Conservation (phyloP, 2,113 vertebrate species). For the Silurus asotus region DNA sequence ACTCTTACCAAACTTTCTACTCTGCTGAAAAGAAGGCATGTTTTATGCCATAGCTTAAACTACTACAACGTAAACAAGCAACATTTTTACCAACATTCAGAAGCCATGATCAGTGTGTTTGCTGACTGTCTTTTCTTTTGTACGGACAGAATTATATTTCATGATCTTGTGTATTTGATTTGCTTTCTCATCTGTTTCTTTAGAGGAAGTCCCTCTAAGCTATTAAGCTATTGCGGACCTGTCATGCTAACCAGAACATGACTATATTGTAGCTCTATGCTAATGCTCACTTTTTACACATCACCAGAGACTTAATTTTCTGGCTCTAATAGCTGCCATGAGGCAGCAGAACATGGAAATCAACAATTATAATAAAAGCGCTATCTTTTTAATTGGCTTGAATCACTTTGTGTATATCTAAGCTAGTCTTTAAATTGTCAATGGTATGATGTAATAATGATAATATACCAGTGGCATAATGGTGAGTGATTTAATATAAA, state of each 20-base stretch:
- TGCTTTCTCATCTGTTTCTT: conserved; percentile 25
- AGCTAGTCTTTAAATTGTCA: not conserved
- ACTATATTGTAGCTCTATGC: not conserved
- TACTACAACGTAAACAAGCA: conserved; percentile 38
- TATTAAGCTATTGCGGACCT: conserved; percentile 14
- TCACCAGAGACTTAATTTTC: not conserved
- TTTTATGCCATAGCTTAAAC: conserved; percentile 24
- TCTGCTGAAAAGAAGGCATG: not conserved
- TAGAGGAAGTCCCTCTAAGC: conserved; percentile 22
- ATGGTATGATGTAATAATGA: not conserved
- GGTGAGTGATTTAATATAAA: not conserved
- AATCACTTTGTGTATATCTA: not conserved
- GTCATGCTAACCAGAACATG: conserved; percentile 7
- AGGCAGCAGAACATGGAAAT: not conserved
- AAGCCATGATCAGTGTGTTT: not conserved
- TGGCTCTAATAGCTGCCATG: not conserved
- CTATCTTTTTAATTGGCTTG: not conserved
- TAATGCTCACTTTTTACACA: not conserved
- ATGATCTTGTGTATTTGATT: conserved; percentile 26
- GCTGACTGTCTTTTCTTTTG: not conserved
- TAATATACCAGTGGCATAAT: not conserved
- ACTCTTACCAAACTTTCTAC: not conserved
- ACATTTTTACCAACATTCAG: conserved; percentile 9
- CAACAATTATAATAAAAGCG: not conserved
- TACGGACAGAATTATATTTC: not conserved